Conservation (phyloP, 2,113 vertebrate species). For the Spea multiplicata region DNA sequence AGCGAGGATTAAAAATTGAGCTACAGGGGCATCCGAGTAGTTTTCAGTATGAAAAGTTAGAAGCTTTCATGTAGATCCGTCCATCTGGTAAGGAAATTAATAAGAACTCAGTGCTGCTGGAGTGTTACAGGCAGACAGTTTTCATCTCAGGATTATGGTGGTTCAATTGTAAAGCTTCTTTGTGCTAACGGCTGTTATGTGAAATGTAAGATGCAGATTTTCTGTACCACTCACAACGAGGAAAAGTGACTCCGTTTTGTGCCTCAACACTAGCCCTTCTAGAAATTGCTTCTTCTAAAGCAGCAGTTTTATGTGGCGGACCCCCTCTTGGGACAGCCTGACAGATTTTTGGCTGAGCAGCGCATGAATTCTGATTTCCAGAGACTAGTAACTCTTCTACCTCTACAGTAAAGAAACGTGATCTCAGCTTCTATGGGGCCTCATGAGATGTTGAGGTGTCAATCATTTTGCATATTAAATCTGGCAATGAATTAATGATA, state of each 20-base stretch:
- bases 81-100: conserved; percentile 46
- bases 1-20: conserved; percentile 62
- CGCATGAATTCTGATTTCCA: neutral
- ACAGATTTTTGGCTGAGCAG: neutral
- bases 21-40: conserved; percentile 52
- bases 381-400: no score
- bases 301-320: neutral
- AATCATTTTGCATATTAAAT: no score
- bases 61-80: conserved; percentile 51
- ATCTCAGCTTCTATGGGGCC: no score
- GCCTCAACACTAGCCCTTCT: conserved; percentile 12
- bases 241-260: conserved; percentile 23
- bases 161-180: conserved; percentile 47
- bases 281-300: conserved; percentile 9
- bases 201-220: conserved; percentile 38
- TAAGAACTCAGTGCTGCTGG: conserved; percentile 32
- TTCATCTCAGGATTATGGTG: conserved; percentile 34
- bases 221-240: conserved; percentile 21
- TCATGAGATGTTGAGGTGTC: no score
- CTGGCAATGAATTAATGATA: no score
- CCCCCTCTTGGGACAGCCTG: neutral
- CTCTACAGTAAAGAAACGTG: no score
- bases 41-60: conserved; percentile 58
- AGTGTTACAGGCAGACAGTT: conserved; percentile 41
- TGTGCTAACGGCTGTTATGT: conserved; percentile 45